Evolutionary conservation across 2,113 vertebrate genomes (phyloP), one percentile per base, ranked within the genome.

Genomic region (Chitala chitala): DNA sequence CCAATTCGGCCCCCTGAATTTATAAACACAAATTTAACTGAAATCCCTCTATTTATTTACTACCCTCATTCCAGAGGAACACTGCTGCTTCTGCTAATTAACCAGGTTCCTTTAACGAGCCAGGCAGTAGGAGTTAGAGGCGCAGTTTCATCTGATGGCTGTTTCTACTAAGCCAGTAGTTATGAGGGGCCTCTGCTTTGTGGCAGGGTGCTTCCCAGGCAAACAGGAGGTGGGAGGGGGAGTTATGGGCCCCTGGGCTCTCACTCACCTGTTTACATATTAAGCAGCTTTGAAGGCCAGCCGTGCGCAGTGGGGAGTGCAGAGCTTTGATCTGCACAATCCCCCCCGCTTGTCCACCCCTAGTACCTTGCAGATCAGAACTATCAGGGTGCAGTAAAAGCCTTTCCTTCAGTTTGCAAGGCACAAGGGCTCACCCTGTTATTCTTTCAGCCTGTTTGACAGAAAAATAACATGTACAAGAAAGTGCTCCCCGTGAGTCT

Each of bases 211-310:
- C 73, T 80, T 81, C 79, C 76, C 75, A 78, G 78, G 69, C 73
- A 20, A 72, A 83, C 31, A 22, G 61, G n/a, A n/a, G n/a, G n/a
- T n/a, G 22, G 76, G 22, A 36, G 36, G 72, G 72, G 77, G 78
- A 85, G 77, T 83, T 76, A 80, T 69, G 71, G 75, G 56, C 40
- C 59, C 55, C 66, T 59, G 77, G 42, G 59, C 84, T 79, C 82
- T 81, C 26, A 17, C 79, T 85, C 75, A 86, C 82, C 82, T 87
- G 85, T 80, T 88, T 78, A 82, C 84, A 77, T 76, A 87, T 86
- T 85, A 87, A 81, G 80, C 55, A 66, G 68, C 75, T 81, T 79
- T 77, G 78, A 84, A 86, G 79, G 76, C 61, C 24, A 75, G 50
- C 56, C 29, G 20, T 65, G 56, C 74, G 63, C 68, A 40, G 78